phyloP scores from a whole-genome alignment of 2,113 vertebrate genomes.

The rat (Rattus norvegicus) region GRCr8 NC_086033.1:55047001-55047500 shows the following conservation, averaged over 20 bases:
- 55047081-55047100: not conserved
- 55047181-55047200: conserved; percentile 62
- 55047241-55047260: conserved; percentile 32
- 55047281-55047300: conserved; percentile 17
- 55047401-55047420: conserved; percentile 63
- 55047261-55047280: conserved; percentile 50
- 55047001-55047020: not conserved
- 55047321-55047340: conserved; percentile 58
- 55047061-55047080: not conserved
- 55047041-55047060: conserved; percentile 10
- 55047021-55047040: not conserved
- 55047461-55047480: conserved; percentile 41
- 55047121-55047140: conserved; percentile 33
- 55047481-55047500: conserved; percentile 23
- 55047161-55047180: conserved; percentile 35
- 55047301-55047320: not conserved
- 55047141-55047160: conserved; percentile 41
- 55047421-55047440: conserved; percentile 7
- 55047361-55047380: not conserved
- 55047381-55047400: conserved; percentile 67
- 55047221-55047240: conserved; percentile 46
- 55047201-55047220: conserved; percentile 44
- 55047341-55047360: not conserved
- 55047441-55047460: conserved; percentile 1
- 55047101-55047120: conserved; percentile 5